Percentiles rank a stretch among this genome's conserved stretches.
These are phyloP conservation scores for Mythimna loreyi DNA, from an alignment of 2,888 invertebrate species.

Conservation along the genomic window DNA sequence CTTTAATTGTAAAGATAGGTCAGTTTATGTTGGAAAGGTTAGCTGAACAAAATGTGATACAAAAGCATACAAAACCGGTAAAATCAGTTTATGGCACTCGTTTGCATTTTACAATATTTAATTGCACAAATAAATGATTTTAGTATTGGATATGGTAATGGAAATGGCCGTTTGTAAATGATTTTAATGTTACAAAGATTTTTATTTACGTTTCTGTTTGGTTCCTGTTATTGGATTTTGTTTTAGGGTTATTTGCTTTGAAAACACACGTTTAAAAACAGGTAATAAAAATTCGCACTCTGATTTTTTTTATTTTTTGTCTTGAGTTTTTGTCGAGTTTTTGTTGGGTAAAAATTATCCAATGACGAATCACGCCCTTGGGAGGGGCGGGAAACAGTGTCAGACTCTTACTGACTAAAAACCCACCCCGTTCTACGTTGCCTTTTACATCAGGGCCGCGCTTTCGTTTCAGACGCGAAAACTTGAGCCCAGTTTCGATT, in stretches of 20 bases:
- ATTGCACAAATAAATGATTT: slow-evolving; percentile 57
- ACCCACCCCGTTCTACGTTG: too few species aligned
- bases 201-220: slow-evolving; percentile 17
- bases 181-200: slow-evolving; percentile 33
- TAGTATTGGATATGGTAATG: slow-evolving; percentile 45
- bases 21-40: not conserved
- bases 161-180: slow-evolving; percentile 29
- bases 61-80: slow-evolving; percentile 31
- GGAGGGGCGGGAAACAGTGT: too few species aligned
- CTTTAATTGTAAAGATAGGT: not conserved
- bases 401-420: too few species aligned
- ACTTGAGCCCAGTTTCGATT: too few species aligned
- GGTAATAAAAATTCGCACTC: too few species aligned
- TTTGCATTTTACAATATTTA: slow-evolving; percentile 61
- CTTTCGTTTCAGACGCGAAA: too few species aligned
- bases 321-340: too few species aligned
- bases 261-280: too few species aligned
- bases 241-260: not conserved
- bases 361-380: too few species aligned
- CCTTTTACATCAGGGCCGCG: too few species aligned
- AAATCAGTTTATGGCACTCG: slow-evolving; percentile 46
- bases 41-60: slow-evolving; percentile 22
- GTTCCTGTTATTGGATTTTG: slow-evolving; percentile 16
- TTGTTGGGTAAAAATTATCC: too few species aligned
- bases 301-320: too few species aligned